phyloP scores from a whole-genome alignment of 2,888 invertebrate genomes.

The Parnassius smintheus region DNA sequence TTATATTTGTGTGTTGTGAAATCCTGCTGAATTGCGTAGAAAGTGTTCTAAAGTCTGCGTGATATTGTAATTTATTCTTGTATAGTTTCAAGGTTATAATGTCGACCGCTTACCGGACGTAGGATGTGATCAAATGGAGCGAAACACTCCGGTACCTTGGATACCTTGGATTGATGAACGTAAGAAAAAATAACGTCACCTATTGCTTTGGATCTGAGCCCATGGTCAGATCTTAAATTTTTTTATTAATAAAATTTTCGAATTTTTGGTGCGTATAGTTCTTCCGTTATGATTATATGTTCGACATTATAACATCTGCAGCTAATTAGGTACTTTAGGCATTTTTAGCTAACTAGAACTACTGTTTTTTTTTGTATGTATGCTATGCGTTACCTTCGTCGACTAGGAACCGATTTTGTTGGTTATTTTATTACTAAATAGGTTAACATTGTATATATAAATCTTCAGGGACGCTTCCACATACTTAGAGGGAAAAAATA shows the following conservation, averaged over 20 bases:
- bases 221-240: slow-evolving; percentile 8
- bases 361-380: too few species aligned
- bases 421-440: too few species aligned
- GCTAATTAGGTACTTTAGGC: too few species aligned
- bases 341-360: too few species aligned
- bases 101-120: slow-evolving; percentile 54
- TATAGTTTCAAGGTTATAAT: slow-evolving; percentile 69
- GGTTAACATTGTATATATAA: too few species aligned
- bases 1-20: slow-evolving; percentile 25
- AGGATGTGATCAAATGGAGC: slow-evolving; percentile 59
- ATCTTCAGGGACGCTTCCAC: too few species aligned
- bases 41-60: slow-evolving; percentile 20
- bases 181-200: slow-evolving; percentile 39
- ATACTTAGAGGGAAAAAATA: too few species aligned
- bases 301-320: too few species aligned
- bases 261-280: slow-evolving; percentile 14
- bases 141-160: slow-evolving; percentile 57
- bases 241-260: background rate
- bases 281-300: background rate
- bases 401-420: too few species aligned
- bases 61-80: slow-evolving; percentile 30
- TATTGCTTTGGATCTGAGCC: slow-evolving; percentile 21
- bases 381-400: too few species aligned
- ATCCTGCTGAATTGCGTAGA: slow-evolving; percentile 19
- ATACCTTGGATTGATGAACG: slow-evolving; percentile 50